phyloP scores from a whole-genome alignment of 2,113 vertebrate species.

The Alces alces region DNA sequence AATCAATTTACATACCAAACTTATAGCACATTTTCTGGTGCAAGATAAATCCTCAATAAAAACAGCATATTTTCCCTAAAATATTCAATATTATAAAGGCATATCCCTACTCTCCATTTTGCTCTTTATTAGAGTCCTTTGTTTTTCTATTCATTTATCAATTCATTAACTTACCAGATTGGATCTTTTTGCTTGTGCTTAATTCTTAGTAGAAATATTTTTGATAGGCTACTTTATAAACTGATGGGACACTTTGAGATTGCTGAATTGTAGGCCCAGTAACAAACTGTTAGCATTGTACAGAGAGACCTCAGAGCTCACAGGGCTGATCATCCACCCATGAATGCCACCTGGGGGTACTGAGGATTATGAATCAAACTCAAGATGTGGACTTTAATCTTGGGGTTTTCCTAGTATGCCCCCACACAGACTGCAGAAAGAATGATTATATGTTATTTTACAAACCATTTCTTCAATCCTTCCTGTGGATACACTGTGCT shows the following conservation, averaged over 20 bases:
- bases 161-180: background rate
- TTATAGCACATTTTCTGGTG: background rate
- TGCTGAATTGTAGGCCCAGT: background rate
- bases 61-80: background rate
- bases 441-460: background rate
- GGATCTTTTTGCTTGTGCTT: background rate
- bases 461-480: background rate
- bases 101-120: background rate
- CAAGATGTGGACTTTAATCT: background rate
- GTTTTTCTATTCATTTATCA: background rate
- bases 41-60: slow-evolving; percentile 6
- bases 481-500: background rate
- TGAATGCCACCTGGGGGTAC: background rate
- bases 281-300: background rate
- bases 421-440: background rate
- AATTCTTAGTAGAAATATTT: background rate
- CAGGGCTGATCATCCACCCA: background rate
- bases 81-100: background rate
- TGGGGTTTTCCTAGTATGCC: background rate
- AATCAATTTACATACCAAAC: background rate
- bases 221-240: background rate
- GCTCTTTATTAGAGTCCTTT: background rate
- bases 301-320: background rate
- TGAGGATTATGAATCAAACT: background rate
- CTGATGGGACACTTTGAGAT: background rate